Evolutionary conservation across 2,797 vertebrate species (phyloP).

Genomic region (Darevskia mixta): DNA sequence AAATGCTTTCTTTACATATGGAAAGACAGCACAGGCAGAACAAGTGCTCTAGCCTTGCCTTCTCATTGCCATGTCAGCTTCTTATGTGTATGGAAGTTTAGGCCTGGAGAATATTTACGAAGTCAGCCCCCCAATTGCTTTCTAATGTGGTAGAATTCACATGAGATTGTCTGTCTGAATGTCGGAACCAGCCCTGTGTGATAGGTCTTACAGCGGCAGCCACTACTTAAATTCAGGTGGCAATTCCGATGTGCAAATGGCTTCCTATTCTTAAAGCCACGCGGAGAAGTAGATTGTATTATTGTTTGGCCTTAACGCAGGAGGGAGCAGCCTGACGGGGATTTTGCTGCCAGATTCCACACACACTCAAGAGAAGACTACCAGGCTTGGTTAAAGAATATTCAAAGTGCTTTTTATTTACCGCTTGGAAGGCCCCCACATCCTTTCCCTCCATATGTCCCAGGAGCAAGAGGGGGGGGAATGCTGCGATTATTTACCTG

Average conservation of each 20-base stretch:
- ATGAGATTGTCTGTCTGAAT: background rate
- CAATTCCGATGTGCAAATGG: background rate
- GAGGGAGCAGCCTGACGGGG: background rate
- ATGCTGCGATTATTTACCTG: slow-evolving; percentile 80
- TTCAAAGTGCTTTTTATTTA: slow-evolving; percentile 46
- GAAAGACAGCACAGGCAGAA: background rate
- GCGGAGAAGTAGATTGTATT: background rate
- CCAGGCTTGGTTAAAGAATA: slow-evolving; percentile 45
- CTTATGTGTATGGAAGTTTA: background rate
- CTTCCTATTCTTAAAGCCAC: background rate
- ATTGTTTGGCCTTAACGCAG: background rate
- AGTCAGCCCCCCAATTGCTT: background rate
- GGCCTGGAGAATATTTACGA: background rate
- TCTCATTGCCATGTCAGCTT: background rate
- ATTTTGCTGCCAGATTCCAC: slow-evolving; percentile 21
- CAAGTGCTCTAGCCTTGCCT: background rate
- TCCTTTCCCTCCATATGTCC: slow-evolving; percentile 13
- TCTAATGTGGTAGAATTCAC: background rate
- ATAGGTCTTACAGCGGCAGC: no score
- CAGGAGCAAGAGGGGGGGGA: slow-evolving; percentile 49
- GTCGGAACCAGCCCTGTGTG: background rate
- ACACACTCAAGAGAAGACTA: slow-evolving; percentile 45
- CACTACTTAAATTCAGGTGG: background rate
- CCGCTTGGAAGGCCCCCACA: slow-evolving; percentile 17
- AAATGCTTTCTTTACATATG: background rate